Percentiles rank a stretch among this genome's conserved stretches.
Conservation (phyloP, 2,113 vertebrate species). For the Picathartes gymnocephalus region DNA sequence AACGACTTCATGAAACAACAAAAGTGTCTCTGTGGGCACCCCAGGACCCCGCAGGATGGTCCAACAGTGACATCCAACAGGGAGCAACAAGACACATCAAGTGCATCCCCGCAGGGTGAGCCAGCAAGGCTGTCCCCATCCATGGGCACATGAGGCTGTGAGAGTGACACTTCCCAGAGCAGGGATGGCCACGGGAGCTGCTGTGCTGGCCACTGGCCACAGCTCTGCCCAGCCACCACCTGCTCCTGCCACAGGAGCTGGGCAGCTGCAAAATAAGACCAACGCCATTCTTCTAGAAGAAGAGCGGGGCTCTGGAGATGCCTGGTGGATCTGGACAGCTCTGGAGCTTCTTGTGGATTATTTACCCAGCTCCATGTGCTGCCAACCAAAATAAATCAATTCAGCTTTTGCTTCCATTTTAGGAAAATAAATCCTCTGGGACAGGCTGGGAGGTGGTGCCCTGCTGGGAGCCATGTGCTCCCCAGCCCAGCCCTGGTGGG, state of each 20-base stretch:
- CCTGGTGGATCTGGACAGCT: not conserved
- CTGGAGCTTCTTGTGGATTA: not conserved
- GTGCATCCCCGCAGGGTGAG: rapidly evolving
- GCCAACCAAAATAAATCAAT: conserved; percentile 44
- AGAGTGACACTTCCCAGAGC: not conserved
- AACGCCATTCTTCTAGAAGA: not conserved
- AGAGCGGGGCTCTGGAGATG: not conserved
- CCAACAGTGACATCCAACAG: not conserved
- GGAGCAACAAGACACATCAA: not conserved
- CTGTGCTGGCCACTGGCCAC: not conserved
- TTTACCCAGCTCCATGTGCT: not conserved
- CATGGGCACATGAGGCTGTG: rapidly evolving
- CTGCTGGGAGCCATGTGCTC: not conserved
- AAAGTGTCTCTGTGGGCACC: not conserved
- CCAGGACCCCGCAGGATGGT: rapidly evolving
- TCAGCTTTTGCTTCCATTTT: conserved; percentile 47
- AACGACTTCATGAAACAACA: not conserved
- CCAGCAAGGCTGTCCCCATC: not conserved
- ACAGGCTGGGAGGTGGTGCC: not conserved
- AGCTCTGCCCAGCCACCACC: not conserved
- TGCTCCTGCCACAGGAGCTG: not conserved
- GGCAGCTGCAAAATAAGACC: not conserved
- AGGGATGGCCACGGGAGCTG: not conserved
- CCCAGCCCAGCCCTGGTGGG: not conserved
- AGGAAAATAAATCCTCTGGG: conserved; percentile 30